Evolutionary conservation across 2,113 vertebrate species (phyloP), one percentile per base, ranked within the genome.

Genomic region (Cyanoliseus patagonus): DNA sequence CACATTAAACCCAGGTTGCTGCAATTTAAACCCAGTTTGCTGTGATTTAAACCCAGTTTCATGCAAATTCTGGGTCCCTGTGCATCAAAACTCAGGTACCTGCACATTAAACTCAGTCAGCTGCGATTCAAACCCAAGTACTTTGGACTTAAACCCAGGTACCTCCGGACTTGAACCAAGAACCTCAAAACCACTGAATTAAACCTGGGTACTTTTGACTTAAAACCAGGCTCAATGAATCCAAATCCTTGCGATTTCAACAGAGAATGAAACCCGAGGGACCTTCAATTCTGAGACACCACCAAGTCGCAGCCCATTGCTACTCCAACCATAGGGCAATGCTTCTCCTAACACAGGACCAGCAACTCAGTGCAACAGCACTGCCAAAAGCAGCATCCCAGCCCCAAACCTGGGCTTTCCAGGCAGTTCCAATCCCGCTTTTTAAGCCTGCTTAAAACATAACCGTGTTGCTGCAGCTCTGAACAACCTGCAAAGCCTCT

Each of bases 251-350:
- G 5, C 0, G 4, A 47, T 22, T 46, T 47, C 33, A 66, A 52
- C 35, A 5, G 4, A 2, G n/a, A 41, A 41, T 41, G 30, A 64
- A 80, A 33, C 4, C 10, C 2, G 5, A 15, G 6, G 25, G 42
- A 10, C 9, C 12, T 35, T 24, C 17, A 10, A 2, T 39, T 7
- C 13, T 2, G 49, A 46, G 72, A 35, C 1, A 4, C 31, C 42
- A 9, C 10, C 2, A 8, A 16, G 17, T 10, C 28, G n/a, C 10
- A 24, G 12, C 18, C 23, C 3, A 1, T 7, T 15, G 3, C 11
- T 19, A 39, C 22, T 31, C 9, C 84, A 9, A 11, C 53, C 52
- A 9, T 2, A 16, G 4, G 2, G 15, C 15, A n/a, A 39, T 1
- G 5, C 18, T n/a, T 13, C 52, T 41, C 23, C 42, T 17, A 18